Conservation (phyloP, 2,113 vertebrate species). For the Amphilophus citrinellus region DNA sequence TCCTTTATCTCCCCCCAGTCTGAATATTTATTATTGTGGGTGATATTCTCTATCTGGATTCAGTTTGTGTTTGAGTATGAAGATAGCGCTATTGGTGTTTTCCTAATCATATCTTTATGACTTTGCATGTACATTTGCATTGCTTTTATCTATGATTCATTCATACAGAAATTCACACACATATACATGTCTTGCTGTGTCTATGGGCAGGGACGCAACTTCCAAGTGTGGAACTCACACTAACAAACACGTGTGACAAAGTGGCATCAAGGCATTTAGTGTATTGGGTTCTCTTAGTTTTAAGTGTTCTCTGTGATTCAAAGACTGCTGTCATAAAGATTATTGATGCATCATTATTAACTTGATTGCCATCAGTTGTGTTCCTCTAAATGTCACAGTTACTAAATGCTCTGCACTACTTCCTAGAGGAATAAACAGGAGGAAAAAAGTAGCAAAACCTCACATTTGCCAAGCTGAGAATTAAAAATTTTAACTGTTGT, state of each 20-base stretch:
- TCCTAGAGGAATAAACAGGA: not conserved
- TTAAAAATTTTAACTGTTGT: not conserved
- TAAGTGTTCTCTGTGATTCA: not conserved
- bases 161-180: not conserved
- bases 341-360: not conserved
- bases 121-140: not conserved
- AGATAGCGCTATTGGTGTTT: no score
- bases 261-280: not conserved
- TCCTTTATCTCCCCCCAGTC: not conserved
- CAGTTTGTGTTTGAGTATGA: not conserved
- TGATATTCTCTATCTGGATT: not conserved
- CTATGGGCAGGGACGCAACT: not conserved
- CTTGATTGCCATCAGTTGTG: not conserved
- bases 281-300: not conserved
- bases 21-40: constrained; percentile 9
- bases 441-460: not conserved
- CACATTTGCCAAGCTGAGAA: not conserved
- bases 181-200: not conserved
- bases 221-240: no score
- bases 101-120: no score
- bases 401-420: not conserved
- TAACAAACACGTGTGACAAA: not conserved
- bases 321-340: not conserved
- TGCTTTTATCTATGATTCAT: not conserved
- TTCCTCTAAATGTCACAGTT: not conserved